phyloP scores from a whole-genome alignment of 2,113 vertebrate species.

The Mus spicilegus region DNA sequence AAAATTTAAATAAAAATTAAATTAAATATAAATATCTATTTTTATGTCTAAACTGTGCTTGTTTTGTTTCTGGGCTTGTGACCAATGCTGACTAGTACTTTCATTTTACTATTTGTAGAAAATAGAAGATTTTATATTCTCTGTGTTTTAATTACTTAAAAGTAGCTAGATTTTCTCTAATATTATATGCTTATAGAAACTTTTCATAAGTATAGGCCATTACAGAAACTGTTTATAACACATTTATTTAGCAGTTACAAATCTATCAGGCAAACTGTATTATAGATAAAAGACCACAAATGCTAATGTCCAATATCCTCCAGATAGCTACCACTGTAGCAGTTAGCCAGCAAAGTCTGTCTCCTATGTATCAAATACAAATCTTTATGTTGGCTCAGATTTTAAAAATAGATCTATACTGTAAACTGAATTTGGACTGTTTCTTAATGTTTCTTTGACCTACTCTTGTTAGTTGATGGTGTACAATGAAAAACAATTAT shows the following conservation, averaged over 20 bases:
- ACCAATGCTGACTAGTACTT: background rate
- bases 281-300: background rate
- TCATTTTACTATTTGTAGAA: background rate
- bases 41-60: background rate
- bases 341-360: background rate
- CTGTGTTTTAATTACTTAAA: background rate
- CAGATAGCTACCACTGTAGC: background rate
- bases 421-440: background rate
- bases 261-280: background rate
- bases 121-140: background rate
- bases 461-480: background rate
- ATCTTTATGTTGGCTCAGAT: background rate
- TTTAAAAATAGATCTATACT: background rate
- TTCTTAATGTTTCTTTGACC: background rate
- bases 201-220: background rate
- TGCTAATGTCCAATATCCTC: background rate
- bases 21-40: background rate
- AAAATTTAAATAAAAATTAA: background rate
- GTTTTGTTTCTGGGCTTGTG: background rate
- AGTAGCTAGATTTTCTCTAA: background rate
- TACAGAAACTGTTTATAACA: background rate
- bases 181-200: background rate
- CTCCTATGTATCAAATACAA: background rate
- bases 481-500: background rate
- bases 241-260: background rate